Evolutionary conservation across 37 sponge, comb jelly and placozoan genomes (phyloP), one percentile per base, ranked within the genome.

Genomic region (Ephydatia muelleri): DNA sequence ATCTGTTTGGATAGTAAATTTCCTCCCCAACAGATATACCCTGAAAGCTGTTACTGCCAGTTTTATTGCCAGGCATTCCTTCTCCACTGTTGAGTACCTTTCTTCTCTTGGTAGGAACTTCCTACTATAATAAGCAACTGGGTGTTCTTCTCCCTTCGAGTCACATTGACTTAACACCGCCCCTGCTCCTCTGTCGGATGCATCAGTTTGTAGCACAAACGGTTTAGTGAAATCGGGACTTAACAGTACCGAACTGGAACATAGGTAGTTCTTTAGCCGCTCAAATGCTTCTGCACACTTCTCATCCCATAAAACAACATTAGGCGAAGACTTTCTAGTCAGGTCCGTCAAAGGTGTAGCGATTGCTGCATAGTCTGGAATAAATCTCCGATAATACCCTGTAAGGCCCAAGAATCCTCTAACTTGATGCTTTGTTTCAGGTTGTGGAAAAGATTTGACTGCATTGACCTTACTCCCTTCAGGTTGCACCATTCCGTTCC

Each of bases 121-220:
- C 43, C 85, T 67, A 37, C 78, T 78, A 30, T 40, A 78, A 36
- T 65, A 84, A 38, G 85, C 85, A 26, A 84, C 71, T 67, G 85
- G 85, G 47, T 77, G 85, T 13, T 84, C 85, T 28, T 65, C 85
- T 34, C 80, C 86, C 65, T 78, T 66, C 16, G 38, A 27, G 65
- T 68, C 72, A 12, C 28, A 22, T 47, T 86, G 86, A 47, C 86
- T 86, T 25, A 86, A 31, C 16, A 86, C 80, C 39, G 80, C 86
- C 30, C 86, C 86, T 14, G 79, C 74, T 4, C 86, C 86, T 79
- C 72, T 73, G 34, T 79, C 65, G 6, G 65, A 79, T 26, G 80
- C 80, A 67, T 79, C 80, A 23, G 80, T 78, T 38, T 79, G 86
- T 22, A 84, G 68, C 23, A 69, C 48, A 25, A 78, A 76, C 43